These are phyloP conservation scores for Sarcophaga variegata DNA, from an alignment of 2,888 invertebrate species.

Conservation along the genomic window DNA sequence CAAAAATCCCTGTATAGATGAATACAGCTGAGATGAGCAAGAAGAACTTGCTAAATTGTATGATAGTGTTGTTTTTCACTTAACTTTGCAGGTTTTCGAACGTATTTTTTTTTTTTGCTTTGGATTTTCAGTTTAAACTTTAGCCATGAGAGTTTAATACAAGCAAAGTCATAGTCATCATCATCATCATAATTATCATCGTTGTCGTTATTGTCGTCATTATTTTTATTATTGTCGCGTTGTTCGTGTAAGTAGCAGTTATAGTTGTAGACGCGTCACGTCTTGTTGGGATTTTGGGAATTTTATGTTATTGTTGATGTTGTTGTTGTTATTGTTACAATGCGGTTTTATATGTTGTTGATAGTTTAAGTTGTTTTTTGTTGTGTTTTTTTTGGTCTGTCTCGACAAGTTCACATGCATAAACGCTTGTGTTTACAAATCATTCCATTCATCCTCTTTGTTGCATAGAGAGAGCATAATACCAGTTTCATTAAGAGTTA, in stretches of 20 bases:
- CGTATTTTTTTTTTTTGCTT: background rate
- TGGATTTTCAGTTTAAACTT: background rate
- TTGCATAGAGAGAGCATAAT: background rate
- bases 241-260: slow-evolving; percentile 6
- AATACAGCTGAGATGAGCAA: background rate
- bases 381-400: background rate
- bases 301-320: slow-evolving; percentile 14
- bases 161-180: slow-evolving; percentile 49
- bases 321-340: background rate
- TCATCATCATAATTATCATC: slow-evolving; percentile 7
- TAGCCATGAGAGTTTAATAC: slow-evolving; percentile 42
- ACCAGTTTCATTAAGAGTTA: background rate
- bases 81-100: slow-evolving; percentile 44
- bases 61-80: slow-evolving; percentile 61
- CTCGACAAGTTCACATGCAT: background rate
- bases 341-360: slow-evolving; percentile 47
- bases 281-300: slow-evolving; percentile 54
- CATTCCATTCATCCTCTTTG: background rate
- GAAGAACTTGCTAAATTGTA: slow-evolving; percentile 47
- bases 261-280: slow-evolving; percentile 15
- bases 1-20: background rate
- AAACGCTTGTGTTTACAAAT: background rate
- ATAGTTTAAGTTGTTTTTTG: slow-evolving; percentile 35
- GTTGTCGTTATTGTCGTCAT: background rate
- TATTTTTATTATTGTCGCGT: slow-evolving; percentile 1